Percentiles rank a stretch among this genome's conserved stretches.
Conservation (phyloP, 2,113 vertebrate genomes). For the Marcusenius ussheri region DNA sequence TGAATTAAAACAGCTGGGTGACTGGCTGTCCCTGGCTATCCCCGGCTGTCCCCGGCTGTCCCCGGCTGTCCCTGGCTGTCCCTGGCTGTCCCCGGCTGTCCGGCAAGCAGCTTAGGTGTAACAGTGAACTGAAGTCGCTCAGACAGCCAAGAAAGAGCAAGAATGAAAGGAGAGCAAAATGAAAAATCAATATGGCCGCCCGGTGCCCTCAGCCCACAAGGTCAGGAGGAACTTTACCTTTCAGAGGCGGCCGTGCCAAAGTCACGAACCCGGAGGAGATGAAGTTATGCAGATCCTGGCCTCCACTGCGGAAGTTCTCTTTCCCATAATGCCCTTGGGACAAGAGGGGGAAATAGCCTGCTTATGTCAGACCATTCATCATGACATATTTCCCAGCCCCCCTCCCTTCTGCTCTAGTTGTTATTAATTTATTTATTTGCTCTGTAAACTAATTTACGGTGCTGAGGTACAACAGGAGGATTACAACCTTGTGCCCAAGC, state of each 20-base stretch:
- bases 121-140: not conserved
- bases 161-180: not conserved
- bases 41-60: not conserved
- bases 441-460: not conserved
- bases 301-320: slow-evolving; percentile 81
- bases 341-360: not conserved
- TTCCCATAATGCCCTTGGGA: slow-evolving; percentile 82
- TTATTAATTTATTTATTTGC: not conserved
- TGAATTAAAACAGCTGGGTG: not conserved
- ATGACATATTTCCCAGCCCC: not conserved
- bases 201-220: not conserved
- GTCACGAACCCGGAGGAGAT: slow-evolving; percentile 98
- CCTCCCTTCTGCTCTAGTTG: not conserved
- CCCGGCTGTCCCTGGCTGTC: not conserved
- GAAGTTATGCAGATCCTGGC: slow-evolving; percentile 90
- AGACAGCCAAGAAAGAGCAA: not conserved
- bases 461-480: not conserved
- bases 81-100: not conserved
- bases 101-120: not conserved
- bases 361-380: slow-evolving; percentile 7
- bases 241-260: slow-evolving; percentile 84
- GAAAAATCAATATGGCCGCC: not conserved
- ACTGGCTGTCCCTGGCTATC: not conserved
- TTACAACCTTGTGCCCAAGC: not conserved
- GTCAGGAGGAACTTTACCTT: slow-evolving; percentile 66